Evolutionary conservation across 2,113 vertebrate species (phyloP).

Genomic region (Calonectris borealis): DNA sequence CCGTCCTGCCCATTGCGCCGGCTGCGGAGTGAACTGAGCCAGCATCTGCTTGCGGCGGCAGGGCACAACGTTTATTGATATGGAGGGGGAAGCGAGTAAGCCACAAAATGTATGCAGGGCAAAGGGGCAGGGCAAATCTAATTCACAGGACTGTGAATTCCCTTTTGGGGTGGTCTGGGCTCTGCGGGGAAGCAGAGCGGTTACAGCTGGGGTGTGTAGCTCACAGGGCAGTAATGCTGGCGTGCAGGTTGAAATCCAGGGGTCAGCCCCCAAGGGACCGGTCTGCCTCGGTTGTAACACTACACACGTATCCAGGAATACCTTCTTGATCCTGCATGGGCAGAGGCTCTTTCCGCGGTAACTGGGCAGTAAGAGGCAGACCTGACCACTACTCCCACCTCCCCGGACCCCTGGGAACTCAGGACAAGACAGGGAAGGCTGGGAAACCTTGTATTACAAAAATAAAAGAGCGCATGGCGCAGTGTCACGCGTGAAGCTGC

Average conservation of each 20-base stretch:
- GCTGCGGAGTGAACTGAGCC: neutral
- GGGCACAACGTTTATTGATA: fast-evolving
- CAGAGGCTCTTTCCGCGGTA: neutral
- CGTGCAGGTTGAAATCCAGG: neutral
- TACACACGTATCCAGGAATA: fast-evolving
- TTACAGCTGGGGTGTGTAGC: neutral
- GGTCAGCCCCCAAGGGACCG: fast-evolving
- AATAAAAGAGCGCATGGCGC: constrained; percentile 51
- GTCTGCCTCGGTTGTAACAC: fast-evolving
- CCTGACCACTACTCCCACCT: neutral
- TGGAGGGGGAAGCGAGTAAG: neutral
- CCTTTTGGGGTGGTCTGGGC: neutral
- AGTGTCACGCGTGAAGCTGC: neutral
- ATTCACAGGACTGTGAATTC: neutral
- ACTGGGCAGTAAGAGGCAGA: neutral
- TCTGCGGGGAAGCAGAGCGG: neutral
- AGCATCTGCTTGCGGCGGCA: neutral
- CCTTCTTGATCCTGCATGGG: fast-evolving
- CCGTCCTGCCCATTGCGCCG: neutral
- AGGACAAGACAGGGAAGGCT: constrained; percentile 24
- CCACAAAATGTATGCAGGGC: neutral
- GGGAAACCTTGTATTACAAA: constrained; percentile 69
- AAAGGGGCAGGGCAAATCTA: neutral
- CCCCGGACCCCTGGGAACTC: neutral
- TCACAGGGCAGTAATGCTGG: neutral